A percentile compares a stretch with the other conserved stretches of the same genome.
Conservation (phyloP, 2,113 vertebrate species). For the Fukomys damarensis region DNA sequence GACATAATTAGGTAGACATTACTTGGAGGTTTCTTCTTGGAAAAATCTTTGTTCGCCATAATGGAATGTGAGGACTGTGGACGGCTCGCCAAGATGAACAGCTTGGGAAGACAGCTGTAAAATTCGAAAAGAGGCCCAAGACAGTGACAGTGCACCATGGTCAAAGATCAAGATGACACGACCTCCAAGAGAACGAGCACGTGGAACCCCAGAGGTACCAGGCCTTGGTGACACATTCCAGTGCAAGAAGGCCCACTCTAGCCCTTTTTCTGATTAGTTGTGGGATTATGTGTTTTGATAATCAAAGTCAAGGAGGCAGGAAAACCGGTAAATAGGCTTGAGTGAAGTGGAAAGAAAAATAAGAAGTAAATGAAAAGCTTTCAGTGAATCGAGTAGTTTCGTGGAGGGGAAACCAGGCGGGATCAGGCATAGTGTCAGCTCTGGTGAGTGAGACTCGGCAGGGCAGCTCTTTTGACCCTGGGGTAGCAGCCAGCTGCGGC, state of each 20-base stretch:
- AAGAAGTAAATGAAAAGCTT: background rate
- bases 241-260: background rate
- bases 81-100: background rate
- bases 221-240: background rate
- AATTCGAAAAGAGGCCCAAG: background rate
- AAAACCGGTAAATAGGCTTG: background rate
- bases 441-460: background rate
- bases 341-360: background rate
- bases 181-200: background rate
- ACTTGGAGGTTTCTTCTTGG: background rate
- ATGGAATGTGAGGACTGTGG: background rate
- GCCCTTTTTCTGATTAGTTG: background rate
- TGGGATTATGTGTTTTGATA: background rate
- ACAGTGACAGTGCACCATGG: background rate
- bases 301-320: background rate
- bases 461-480: background rate
- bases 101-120: background rate
- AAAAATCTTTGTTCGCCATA: background rate
- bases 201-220: background rate
- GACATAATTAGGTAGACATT: background rate
- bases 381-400: background rate
- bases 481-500: background rate
- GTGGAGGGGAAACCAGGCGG: background rate
- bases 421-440: background rate
- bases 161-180: background rate